These are phyloP conservation scores for Sclerodermus sp. DNA, from an alignment of 2,888 invertebrate genomes.

Conservation along the genomic window DNA sequence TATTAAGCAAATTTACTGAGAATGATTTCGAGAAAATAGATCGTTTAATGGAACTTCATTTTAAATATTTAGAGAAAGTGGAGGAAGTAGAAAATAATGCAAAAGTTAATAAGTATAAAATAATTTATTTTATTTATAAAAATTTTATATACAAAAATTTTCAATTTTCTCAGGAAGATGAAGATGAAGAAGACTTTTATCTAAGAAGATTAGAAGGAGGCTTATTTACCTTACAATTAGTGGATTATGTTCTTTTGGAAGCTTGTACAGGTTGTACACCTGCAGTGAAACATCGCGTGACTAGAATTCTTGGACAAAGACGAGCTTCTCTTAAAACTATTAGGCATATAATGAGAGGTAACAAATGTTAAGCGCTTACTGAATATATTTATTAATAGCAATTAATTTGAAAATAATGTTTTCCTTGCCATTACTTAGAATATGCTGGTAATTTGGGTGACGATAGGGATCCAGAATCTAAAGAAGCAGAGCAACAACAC, in stretches of 20 bases:
- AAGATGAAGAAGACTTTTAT: constrained; percentile 84
- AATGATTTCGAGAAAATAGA: constrained; percentile 99
- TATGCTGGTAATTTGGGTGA: constrained; percentile 95
- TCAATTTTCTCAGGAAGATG: constrained; percentile 62
- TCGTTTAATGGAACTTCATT: constrained; percentile 91
- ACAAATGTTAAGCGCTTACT: constrained; percentile 11
- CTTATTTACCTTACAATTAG: constrained; percentile 92
- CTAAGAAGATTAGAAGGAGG: constrained; percentile 89
- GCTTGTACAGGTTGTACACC: constrained; percentile 73
- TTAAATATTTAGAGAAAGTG: constrained; percentile 94
- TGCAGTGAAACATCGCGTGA: constrained; percentile 81
- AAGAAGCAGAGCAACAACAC: constrained; percentile 87
- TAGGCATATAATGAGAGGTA: constrained; percentile 89
- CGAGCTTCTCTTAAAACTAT: constrained; percentile 92
- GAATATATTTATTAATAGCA: background rate
- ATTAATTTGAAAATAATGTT: background rate
- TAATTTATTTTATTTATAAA: constrained; percentile 8
- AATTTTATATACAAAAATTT: constrained; percentile 5
- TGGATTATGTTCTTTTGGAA: constrained; percentile 87
- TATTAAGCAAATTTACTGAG: constrained; percentile 94
- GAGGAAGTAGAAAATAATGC: constrained; percentile 73
- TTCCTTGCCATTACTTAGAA: constrained; percentile 62
- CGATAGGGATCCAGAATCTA: constrained; percentile 81
- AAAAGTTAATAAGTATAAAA: constrained; percentile 61
- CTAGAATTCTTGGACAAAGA: constrained; percentile 84